phyloP scores from a whole-genome alignment of 2,888 invertebrate species.

The Idaea dimidiata region DNA sequence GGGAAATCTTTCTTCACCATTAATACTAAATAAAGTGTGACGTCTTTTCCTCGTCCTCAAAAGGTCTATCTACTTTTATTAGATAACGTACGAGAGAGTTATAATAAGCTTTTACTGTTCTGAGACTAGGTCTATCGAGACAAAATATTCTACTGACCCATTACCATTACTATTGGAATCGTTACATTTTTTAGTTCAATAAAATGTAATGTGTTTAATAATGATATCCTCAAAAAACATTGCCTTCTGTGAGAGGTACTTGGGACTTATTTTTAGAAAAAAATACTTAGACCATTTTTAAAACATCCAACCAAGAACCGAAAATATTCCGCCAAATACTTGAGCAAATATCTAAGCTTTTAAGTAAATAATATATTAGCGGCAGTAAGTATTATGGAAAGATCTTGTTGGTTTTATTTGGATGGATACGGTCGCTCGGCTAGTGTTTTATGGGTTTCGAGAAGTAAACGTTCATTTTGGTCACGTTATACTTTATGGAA shows the following conservation, averaged over 20 bases:
- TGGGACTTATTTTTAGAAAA: background rate
- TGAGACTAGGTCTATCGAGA: background rate
- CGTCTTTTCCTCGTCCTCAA: background rate
- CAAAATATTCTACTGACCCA: background rate
- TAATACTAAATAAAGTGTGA: background rate
- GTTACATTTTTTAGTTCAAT: background rate
- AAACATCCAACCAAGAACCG: background rate
- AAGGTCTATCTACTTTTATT: conserved; percentile 1
- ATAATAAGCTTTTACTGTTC: conserved; percentile 1
- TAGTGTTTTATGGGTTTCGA: conserved; percentile 45
- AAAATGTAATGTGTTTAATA: background rate
- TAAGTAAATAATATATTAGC: conserved; percentile 17
- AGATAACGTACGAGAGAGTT: background rate
- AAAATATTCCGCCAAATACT: background rate
- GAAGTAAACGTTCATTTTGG: conserved; percentile 50
- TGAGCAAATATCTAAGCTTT: background rate
- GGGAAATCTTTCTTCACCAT: background rate
- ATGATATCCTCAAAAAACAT: background rate
- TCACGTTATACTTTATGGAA: conserved; percentile 54
- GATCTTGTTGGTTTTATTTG: conserved; percentile 38
- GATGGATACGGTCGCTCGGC: conserved; percentile 45
- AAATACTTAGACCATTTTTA: background rate
- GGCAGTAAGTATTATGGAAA: conserved; percentile 37
- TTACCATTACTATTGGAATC: background rate
- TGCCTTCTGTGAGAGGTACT: background rate